These are phyloP conservation scores for Panzeria rudis DNA, from an alignment of 2,888 invertebrate genomes.

Conservation along the genomic window DNA sequence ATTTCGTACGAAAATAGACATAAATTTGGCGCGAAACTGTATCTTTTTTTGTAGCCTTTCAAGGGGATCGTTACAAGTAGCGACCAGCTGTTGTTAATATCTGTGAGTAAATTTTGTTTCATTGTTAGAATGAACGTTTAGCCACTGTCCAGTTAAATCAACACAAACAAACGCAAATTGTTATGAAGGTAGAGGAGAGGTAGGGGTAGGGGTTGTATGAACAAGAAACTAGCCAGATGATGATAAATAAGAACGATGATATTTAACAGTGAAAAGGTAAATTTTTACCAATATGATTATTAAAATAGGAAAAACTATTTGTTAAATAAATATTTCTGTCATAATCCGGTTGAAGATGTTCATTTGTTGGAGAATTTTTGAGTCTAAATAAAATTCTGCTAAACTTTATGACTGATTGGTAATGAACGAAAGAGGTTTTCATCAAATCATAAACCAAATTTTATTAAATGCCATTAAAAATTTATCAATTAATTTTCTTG, in stretches of 20 bases:
- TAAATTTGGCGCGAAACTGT: conserved; percentile 67
- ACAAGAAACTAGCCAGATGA: conserved; percentile 29
- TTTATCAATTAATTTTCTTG: background rate
- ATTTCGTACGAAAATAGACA: conserved; percentile 7
- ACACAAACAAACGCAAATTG: conserved; percentile 28
- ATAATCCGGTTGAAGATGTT: background rate
- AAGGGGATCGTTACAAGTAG: conserved; percentile 1
- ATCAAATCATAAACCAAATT: background rate
- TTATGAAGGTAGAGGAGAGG: background rate
- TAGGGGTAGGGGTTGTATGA: conserved; percentile 53
- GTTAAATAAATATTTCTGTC: background rate
- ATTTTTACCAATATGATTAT: background rate
- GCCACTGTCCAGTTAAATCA: conserved; percentile 63
- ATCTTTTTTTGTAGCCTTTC: conserved; percentile 28
- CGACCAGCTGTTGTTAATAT: conserved; percentile 57
- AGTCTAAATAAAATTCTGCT: background rate
- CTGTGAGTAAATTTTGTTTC: conserved; percentile 9
- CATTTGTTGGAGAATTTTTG: background rate
- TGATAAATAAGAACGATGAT: conserved; percentile 2
- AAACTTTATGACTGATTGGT: conserved; percentile 3
- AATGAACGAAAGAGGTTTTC: conserved; percentile 3
- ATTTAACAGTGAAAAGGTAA: conserved; percentile 10
- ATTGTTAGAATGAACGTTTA: conserved; percentile 11
- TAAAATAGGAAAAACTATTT: conserved; percentile 20
- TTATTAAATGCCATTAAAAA: conserved; percentile 7